Evolutionary conservation across 2,113 vertebrate genomes (phyloP), one percentile per base, ranked within the genome.

Genomic region (Poeciliopsis prolifica): DNA sequence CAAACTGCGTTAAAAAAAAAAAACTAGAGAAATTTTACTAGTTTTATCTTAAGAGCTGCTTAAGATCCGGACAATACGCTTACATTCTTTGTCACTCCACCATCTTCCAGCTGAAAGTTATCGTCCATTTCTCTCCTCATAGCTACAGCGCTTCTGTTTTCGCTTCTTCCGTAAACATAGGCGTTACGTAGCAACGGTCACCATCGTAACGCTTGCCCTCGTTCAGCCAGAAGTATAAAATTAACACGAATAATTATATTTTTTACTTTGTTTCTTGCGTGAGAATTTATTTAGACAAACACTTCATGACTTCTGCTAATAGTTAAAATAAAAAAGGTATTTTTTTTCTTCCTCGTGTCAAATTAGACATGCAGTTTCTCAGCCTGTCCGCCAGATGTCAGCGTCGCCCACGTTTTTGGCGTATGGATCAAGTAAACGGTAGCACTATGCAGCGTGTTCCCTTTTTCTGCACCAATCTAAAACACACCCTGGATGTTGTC

Each of bases 81-180:
- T 66, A 94, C 93, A 40, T 88, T 87, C 88, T 92, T 94, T 1
- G 77, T 72, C 30, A 79, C 74, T 65, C 74, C 87, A 24, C 86
- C 81, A 5, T 95, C 93, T 65, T 87, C 89, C 29, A 95, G 62
- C 17, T 95, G 94, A 71, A 94, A 66, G 74, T 87, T 81, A 1
- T 96, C 95, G 30, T 96, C 96, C 96, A 97, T 98, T 13, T 91
- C 65, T 77, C 60, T 15, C 51, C 65, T 54, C 37, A 2, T 72
- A 4, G 14, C 60, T 26, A 1, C 42, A 30, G 29, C 15, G 19
- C 65, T 48, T 24, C 65, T 48, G 26, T n/a, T 44, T 42, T 8
- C 85, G 71, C 82, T 58, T 85, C 90, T 94, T 95, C 94, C 94
- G 91, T 94, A 58, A 68, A 64, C 61, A 71, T 61, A 82, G 77